Evolutionary conservation across 2,797 vertebrate species (phyloP).

Genomic region (Poeciliopsis turneri): DNA sequence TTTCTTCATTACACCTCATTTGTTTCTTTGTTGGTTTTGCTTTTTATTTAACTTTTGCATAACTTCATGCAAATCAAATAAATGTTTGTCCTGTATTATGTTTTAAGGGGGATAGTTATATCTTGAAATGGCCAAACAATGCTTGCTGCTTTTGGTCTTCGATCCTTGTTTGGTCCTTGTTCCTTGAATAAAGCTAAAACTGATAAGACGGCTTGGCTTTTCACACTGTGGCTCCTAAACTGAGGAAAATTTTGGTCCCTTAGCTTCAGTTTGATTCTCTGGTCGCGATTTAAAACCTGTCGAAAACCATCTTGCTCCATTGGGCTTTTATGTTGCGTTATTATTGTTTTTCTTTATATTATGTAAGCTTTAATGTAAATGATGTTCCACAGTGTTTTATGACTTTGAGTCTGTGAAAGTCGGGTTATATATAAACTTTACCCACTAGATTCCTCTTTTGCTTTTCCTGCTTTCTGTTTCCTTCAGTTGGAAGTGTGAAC

Average conservation of each 20-base stretch:
- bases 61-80: too few species aligned
- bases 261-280: background rate
- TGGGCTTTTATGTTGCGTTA: background rate
- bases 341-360: background rate
- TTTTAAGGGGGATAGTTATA: background rate
- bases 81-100: too few species aligned
- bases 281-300: background rate
- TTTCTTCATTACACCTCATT: background rate
- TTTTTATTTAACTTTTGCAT: too few species aligned
- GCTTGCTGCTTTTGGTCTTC: background rate
- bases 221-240: background rate
- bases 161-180: background rate
- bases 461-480: background rate
- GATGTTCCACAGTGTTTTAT: background rate
- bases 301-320: background rate
- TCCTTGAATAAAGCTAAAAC: background rate
- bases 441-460: background rate
- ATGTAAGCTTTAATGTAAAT: background rate
- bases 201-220: background rate
- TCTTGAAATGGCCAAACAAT: background rate
- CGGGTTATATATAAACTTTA: background rate
- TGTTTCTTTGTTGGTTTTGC: too few species aligned
- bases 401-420: background rate
- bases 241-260: background rate
- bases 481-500: background rate